These are phyloP conservation scores for Cavia aperea DNA, from an alignment of 2,113 vertebrate species.

Conservation along the genomic window DNA sequence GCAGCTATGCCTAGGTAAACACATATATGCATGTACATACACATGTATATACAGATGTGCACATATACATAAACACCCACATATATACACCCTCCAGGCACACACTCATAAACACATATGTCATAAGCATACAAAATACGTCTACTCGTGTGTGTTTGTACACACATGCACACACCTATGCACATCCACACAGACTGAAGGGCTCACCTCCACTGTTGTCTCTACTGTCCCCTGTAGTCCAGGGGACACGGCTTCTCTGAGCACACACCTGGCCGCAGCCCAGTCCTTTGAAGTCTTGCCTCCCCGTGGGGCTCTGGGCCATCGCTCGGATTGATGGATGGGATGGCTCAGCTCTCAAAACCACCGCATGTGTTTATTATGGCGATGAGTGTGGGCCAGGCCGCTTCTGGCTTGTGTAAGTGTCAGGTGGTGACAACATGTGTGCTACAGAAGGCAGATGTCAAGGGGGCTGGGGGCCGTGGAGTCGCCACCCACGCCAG, in stretches of 20 bases:
- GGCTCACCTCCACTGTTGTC: background rate
- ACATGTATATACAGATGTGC: accelerated
- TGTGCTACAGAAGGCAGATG: conserved; percentile 77
- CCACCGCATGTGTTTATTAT: conserved; percentile 75
- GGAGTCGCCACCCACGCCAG: conserved; percentile 26
- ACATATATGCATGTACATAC: too few species aligned
- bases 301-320: conserved; percentile 56
- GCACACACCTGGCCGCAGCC: conserved; percentile 60
- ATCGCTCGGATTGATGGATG: conserved; percentile 70
- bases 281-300: conserved; percentile 62
- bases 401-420: conserved; percentile 79
- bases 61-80: background rate
- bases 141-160: background rate
- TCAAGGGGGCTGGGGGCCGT: conserved; percentile 67
- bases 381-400: conserved; percentile 74
- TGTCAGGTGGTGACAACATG: conserved; percentile 78
- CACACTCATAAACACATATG: background rate
- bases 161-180: accelerated
- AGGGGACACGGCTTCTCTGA: background rate
- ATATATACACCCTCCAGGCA: too few species aligned
- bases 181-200: background rate
- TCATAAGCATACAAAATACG: background rate
- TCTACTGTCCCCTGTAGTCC: background rate
- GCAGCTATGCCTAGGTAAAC: background rate
- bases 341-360: conserved; percentile 61